These are phyloP conservation scores for Erebia aethiops DNA, from an alignment of 2,888 invertebrate genomes.

Conservation along the genomic window DNA sequence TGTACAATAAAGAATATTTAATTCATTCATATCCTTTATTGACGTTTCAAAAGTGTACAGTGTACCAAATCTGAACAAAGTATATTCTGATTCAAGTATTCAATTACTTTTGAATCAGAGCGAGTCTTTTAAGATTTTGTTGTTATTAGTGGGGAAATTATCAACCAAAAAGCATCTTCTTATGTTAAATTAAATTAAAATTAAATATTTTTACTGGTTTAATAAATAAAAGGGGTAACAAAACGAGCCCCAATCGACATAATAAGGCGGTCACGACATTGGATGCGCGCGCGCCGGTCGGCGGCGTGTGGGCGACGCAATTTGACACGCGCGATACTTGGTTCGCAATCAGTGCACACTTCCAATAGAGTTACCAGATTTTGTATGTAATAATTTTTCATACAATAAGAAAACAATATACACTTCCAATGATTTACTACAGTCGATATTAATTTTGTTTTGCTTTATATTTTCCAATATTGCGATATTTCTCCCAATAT, in stretches of 20 bases:
- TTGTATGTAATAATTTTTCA: constrained; percentile 15
- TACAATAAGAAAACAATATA: background rate
- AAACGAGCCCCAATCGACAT: constrained; percentile 36
- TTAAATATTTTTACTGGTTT: background rate
- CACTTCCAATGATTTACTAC: background rate
- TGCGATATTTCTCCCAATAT: too few relatives aligned
- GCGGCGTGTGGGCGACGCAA: constrained; percentile 62
- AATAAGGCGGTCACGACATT: constrained; percentile 39
- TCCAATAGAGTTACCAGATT: constrained; percentile 40
- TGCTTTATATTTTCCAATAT: too few relatives aligned
- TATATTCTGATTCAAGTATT: too few relatives aligned
- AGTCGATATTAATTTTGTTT: too few relatives aligned
- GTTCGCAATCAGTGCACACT: constrained; percentile 64
- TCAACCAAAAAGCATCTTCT: too few relatives aligned
- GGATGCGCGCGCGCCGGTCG: constrained; percentile 39
- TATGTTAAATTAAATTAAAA: background rate
- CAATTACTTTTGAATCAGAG: too few relatives aligned
- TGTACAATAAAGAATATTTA: too few relatives aligned
- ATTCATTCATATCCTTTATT: too few relatives aligned
- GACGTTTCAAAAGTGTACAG: too few relatives aligned
- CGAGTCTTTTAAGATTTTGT: too few relatives aligned
- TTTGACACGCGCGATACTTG: constrained; percentile 76
- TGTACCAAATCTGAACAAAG: too few relatives aligned
- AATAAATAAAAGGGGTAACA: constrained; percentile 8
- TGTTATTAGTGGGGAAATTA: too few relatives aligned